These are phyloP conservation scores for Eptesicus fuscus DNA, from an alignment of 2,113 vertebrate species.

Conservation along the genomic window DNA sequence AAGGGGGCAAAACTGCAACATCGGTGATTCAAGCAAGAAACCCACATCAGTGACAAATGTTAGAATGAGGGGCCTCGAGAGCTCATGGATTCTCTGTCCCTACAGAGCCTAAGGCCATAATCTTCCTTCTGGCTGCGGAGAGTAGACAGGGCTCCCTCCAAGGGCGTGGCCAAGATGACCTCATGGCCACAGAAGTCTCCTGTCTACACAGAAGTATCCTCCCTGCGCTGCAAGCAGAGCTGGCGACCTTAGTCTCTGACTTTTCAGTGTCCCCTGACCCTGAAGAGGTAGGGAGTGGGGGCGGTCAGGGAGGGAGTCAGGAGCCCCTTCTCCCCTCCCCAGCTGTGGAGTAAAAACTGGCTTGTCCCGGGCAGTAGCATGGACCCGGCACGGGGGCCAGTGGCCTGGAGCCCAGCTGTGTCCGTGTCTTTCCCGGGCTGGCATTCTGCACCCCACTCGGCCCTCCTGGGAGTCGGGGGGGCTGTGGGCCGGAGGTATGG, in stretches of 20 bases:
- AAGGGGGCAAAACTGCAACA: background rate
- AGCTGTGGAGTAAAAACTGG: background rate
- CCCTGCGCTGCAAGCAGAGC: background rate
- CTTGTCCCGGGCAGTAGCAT: background rate
- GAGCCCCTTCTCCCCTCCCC: background rate
- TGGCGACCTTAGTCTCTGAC: background rate
- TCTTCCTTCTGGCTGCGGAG: background rate
- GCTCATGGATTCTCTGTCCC: background rate
- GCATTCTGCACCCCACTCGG: fast-evolving
- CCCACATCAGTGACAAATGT: background rate
- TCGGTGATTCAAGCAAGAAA: background rate
- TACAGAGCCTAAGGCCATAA: background rate
- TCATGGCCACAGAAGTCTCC: background rate
- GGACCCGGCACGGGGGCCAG: background rate
- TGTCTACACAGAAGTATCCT: background rate
- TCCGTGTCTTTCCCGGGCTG: background rate
- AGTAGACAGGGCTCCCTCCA: background rate
- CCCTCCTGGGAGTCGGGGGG: background rate
- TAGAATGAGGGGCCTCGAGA: background rate
- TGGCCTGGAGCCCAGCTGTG: background rate
- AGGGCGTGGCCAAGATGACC: background rate
- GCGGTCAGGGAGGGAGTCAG: too few species aligned
- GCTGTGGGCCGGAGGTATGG: fast-evolving
- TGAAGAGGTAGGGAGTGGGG: background rate
- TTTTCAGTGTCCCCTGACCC: background rate